Conservation (phyloP, 2,113 vertebrate genomes). For the Scalopus aquaticus region DNA sequence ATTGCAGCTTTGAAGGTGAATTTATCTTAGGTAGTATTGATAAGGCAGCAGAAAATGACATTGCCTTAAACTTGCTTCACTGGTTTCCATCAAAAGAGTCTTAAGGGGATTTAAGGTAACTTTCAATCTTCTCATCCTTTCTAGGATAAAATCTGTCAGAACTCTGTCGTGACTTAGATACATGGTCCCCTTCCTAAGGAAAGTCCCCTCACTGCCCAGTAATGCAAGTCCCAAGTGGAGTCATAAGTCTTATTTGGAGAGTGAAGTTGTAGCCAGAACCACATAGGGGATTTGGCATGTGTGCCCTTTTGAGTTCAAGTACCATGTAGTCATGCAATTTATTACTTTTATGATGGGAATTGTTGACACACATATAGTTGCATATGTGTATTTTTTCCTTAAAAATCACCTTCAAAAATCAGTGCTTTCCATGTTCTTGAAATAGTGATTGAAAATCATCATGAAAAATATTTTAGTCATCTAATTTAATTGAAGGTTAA, state of each 20-base stretch:
- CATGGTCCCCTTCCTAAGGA: constrained; percentile 43
- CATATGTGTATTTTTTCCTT: not conserved
- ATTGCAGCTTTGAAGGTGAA: constrained; percentile 54
- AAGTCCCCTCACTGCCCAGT: constrained; percentile 30
- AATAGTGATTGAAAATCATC: not conserved
- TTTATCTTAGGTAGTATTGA: constrained; percentile 66
- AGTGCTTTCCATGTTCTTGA: not conserved
- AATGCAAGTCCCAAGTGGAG: constrained; percentile 57
- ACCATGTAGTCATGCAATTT: not conserved
- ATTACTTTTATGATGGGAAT: not conserved
- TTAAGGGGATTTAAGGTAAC: constrained; percentile 73
- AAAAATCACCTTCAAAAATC: not conserved
- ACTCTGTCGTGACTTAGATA: constrained; percentile 63
- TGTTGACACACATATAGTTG: not conserved
- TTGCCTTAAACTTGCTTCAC: constrained; percentile 75
- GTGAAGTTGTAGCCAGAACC: not conserved
- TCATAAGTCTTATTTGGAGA: constrained; percentile 71
- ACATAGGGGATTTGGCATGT: not conserved
- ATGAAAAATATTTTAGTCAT: not conserved
- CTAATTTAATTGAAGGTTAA: not conserved
- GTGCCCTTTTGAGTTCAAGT: not conserved
- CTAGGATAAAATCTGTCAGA: constrained; percentile 69
- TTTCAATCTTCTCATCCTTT: constrained; percentile 68
- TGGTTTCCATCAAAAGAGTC: constrained; percentile 69
- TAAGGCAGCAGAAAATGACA: constrained; percentile 66